Conservation (phyloP, 2,113 vertebrate genomes). For the Scytalopus superciliaris region DNA sequence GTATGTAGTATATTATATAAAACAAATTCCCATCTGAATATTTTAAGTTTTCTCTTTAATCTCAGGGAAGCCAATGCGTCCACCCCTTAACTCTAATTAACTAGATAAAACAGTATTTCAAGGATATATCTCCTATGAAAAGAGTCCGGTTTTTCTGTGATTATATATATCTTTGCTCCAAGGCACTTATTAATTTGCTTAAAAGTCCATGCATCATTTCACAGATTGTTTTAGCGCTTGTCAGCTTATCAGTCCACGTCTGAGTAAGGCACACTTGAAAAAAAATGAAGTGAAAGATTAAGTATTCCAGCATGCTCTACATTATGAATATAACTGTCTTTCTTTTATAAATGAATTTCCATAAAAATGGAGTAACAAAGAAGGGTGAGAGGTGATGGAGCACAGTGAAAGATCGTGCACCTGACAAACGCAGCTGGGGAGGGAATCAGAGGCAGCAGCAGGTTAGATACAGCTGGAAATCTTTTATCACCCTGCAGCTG, state of each 20-base stretch:
- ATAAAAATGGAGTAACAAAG: constrained; percentile 36
- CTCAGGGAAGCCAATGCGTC: background rate
- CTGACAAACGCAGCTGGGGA: background rate
- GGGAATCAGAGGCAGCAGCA: background rate
- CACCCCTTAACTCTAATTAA: constrained; percentile 38
- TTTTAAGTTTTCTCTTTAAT: constrained; percentile 47
- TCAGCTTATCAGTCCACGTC: constrained; percentile 33
- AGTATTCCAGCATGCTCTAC: constrained; percentile 35
- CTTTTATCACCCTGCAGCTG: background rate
- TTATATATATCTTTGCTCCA: constrained; percentile 17
- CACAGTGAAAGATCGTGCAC: background rate
- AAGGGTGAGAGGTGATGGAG: constrained; percentile 39
- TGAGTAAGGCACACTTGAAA: constrained; percentile 33
- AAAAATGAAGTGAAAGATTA: constrained; percentile 63
- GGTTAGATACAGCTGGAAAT: background rate
- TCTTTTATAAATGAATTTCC: constrained; percentile 58
- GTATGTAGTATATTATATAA: constrained; percentile 40
- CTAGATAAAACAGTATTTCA: constrained; percentile 47
- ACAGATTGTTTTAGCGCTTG: constrained; percentile 55
- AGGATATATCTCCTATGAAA: constrained; percentile 51
- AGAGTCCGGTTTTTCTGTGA: constrained; percentile 27
- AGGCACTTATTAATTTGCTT: constrained; percentile 49
- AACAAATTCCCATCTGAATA: constrained; percentile 57
- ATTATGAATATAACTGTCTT: constrained; percentile 64
- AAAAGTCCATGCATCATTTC: constrained; percentile 47